Conservation (phyloP, 2,888 invertebrate species). For the Tinea pellionella region DNA sequence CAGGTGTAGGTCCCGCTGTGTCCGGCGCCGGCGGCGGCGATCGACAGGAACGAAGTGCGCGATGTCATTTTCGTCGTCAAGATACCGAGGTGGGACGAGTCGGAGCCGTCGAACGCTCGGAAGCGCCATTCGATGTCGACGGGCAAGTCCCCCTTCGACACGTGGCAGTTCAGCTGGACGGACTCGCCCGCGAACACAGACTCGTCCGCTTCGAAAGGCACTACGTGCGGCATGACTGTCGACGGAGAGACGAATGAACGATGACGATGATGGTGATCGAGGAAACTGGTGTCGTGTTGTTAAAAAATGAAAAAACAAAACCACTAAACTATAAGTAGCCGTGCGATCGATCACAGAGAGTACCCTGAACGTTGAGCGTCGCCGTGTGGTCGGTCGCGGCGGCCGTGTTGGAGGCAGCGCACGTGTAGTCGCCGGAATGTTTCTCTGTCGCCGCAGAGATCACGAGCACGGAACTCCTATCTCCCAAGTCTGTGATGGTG, state of each 20-base stretch:
- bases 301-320: no score
- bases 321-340: constrained; percentile 25
- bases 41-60: constrained; percentile 77
- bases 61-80: constrained; percentile 74
- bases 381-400: constrained; percentile 74
- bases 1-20: constrained; percentile 84
- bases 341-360: constrained; percentile 35
- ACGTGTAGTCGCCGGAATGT: constrained; percentile 82
- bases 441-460: constrained; percentile 75
- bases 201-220: constrained; percentile 74
- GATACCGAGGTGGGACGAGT: constrained; percentile 70
- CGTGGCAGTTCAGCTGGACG: constrained; percentile 75
- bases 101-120: constrained; percentile 70
- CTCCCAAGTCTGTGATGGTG: constrained; percentile 68
- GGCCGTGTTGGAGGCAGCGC: constrained; percentile 77
- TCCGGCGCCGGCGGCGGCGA: constrained; percentile 74
- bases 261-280: constrained; percentile 62
- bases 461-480: constrained; percentile 71
- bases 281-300: constrained; percentile 64
- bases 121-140: constrained; percentile 81
- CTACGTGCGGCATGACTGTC: constrained; percentile 76
- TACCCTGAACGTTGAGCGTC: constrained; percentile 75
- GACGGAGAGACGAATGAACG: constrained; percentile 15
- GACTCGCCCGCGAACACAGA: constrained; percentile 77
- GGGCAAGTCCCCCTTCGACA: constrained; percentile 80